These are phyloP conservation scores for Acronicta alni DNA, from an alignment of 2,888 invertebrate species.

Conservation along the genomic window DNA sequence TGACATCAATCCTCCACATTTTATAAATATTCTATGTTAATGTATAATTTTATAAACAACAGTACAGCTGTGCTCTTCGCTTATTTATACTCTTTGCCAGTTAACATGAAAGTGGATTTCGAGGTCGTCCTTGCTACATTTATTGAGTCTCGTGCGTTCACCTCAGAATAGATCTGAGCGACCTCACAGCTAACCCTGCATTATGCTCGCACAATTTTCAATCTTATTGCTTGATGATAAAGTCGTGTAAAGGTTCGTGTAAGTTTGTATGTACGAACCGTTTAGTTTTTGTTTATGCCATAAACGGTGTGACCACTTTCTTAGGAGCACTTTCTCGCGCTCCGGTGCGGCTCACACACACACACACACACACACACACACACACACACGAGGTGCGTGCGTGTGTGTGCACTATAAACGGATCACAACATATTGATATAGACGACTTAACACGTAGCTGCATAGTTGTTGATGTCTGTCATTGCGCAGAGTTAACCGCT, in stretches of 20 bases:
- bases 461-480: neutral
- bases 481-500: slow-evolving; percentile 5
- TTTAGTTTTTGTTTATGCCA: slow-evolving; percentile 43
- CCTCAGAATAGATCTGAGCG: slow-evolving; percentile 17
- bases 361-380: slow-evolving; percentile 1
- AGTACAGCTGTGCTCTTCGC: neutral
- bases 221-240: slow-evolving; percentile 8
- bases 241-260: slow-evolving; percentile 3
- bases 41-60: neutral
- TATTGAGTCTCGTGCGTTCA: slow-evolving; percentile 22
- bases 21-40: neutral
- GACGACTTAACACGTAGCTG: neutral
- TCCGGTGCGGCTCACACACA: slow-evolving; percentile 34
- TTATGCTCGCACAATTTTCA: neutral
- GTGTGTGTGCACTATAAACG: neutral
- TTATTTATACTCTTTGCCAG: neutral
- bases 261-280: slow-evolving; percentile 17
- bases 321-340: slow-evolving; percentile 54
- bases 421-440: neutral
- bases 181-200: neutral
- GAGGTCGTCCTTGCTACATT: slow-evolving; percentile 40
- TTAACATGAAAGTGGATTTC: slow-evolving; percentile 33
- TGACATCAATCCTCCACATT: neutral
- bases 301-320: slow-evolving; percentile 45
- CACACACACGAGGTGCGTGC: neutral